Percentiles rank a stretch among this genome's conserved stretches.
Conservation (phyloP, 2,888 invertebrate species). For the Smittia sp. region DNA sequence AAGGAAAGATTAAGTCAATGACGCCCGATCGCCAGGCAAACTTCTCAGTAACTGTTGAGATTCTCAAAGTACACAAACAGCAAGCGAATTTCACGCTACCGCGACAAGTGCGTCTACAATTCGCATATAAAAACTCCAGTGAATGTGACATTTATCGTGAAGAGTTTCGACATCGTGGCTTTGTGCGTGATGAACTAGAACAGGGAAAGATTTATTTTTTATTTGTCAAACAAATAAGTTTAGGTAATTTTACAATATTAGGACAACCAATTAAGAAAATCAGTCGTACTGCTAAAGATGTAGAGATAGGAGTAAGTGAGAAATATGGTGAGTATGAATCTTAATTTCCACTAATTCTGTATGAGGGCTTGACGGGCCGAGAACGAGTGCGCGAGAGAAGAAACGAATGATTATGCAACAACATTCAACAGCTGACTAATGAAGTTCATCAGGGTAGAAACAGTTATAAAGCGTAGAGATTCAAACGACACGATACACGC, state of each 20-base stretch:
- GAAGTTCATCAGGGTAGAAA: constrained; percentile 12
- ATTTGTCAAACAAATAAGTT: constrained; percentile 53
- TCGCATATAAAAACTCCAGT: constrained; percentile 50
- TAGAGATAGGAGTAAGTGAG: constrained; percentile 52
- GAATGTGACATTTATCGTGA: constrained; percentile 54
- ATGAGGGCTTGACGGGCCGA: too few relatives aligned
- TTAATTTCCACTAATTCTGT: not conserved
- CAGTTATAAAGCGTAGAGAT: not conserved
- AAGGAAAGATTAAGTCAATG: constrained; percentile 64
- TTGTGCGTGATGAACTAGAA: constrained; percentile 51
- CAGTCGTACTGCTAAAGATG: constrained; percentile 49
- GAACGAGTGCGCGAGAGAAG: too few relatives aligned
- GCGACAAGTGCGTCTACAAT: constrained; percentile 50
- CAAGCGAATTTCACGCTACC: constrained; percentile 53
- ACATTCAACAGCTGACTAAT: not conserved
- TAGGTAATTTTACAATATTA: constrained; percentile 53
- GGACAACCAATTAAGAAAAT: constrained; percentile 53
- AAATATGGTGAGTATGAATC: constrained; percentile 53
- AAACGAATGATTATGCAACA: too few relatives aligned
- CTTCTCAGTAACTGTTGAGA: constrained; percentile 66
- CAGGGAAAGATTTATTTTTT: constrained; percentile 51
- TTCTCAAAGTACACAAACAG: constrained; percentile 62
- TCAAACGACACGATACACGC: too few relatives aligned
- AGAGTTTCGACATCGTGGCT: constrained; percentile 50
- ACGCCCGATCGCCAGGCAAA: constrained; percentile 58